Percentiles rank a stretch among this genome's conserved stretches.
phyloP scores from a whole-genome alignment of 1,140 invertebrate genomes.

The Bombus ignitus region DNA sequence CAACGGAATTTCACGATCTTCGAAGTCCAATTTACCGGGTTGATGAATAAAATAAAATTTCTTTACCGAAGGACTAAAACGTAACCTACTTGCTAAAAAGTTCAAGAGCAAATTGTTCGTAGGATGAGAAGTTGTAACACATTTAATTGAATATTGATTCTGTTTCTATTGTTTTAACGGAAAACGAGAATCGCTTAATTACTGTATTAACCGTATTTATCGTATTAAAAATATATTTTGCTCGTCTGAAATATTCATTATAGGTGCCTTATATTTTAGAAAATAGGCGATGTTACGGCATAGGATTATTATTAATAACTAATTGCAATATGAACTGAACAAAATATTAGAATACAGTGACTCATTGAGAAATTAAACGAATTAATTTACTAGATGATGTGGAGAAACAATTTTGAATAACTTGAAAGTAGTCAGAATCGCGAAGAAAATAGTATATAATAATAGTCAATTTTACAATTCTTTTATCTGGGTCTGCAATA shows the following conservation, averaged over 20 bases:
- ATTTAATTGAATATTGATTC: neutral
- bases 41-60: constrained; percentile 11
- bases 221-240: neutral
- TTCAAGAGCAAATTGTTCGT: neutral
- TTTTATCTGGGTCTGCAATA: too few species aligned
- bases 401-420: too few species aligned
- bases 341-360: neutral
- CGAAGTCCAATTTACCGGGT: neutral
- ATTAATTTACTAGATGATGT: too few species aligned
- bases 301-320: too few species aligned
- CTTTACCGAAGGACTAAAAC: neutral
- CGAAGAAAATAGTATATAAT: too few species aligned
- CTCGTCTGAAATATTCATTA: neutral
- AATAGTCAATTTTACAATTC: too few species aligned
- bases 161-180: neutral
- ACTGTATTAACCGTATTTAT: neutral
- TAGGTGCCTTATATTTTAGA: neutral
- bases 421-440: too few species aligned
- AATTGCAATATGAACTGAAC: neutral
- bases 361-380: too few species aligned
- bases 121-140: neutral
- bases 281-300: neutral
- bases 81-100: neutral
- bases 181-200: neutral
- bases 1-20: neutral